Conservation (phyloP, 2,888 invertebrate species). For the Synanthedon formicaeformis region DNA sequence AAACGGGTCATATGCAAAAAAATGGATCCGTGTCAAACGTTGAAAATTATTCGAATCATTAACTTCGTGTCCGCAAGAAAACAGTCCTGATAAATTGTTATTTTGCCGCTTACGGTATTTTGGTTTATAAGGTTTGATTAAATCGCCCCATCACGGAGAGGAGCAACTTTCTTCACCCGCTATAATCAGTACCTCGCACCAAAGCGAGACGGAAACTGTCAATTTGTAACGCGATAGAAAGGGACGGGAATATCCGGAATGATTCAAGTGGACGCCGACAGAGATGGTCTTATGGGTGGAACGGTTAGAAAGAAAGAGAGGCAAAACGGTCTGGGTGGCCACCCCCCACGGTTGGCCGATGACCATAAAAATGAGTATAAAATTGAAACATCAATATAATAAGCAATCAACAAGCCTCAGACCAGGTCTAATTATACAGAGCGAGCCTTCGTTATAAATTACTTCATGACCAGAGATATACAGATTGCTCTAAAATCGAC, state of each 20-base stretch:
- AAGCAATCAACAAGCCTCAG: constrained; percentile 62
- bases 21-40: background rate
- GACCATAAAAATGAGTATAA: constrained; percentile 71
- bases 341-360: constrained; percentile 71
- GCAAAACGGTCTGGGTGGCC: constrained; percentile 57
- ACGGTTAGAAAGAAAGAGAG: constrained; percentile 28
- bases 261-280: constrained; percentile 35
- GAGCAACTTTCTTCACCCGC: constrained; percentile 53
- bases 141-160: constrained; percentile 21
- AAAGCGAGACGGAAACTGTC: constrained; percentile 12
- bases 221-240: constrained; percentile 14
- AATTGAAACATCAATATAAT: constrained; percentile 72
- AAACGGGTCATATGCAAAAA: too few relatives aligned
- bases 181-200: constrained; percentile 38
- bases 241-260: constrained; percentile 34
- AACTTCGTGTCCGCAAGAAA: background rate
- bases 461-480: constrained; percentile 42
- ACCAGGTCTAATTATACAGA: constrained; percentile 63
- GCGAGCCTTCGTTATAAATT: constrained; percentile 60
- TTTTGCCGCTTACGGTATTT: background rate
- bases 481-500: constrained; percentile 44
- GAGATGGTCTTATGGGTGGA: constrained; percentile 32
- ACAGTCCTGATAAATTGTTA: background rate
- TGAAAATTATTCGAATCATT: too few relatives aligned
- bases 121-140: background rate